Base-by-base conservation (phyloP, 2,888 invertebrate species). In the Leucophenga montana region DNA sequence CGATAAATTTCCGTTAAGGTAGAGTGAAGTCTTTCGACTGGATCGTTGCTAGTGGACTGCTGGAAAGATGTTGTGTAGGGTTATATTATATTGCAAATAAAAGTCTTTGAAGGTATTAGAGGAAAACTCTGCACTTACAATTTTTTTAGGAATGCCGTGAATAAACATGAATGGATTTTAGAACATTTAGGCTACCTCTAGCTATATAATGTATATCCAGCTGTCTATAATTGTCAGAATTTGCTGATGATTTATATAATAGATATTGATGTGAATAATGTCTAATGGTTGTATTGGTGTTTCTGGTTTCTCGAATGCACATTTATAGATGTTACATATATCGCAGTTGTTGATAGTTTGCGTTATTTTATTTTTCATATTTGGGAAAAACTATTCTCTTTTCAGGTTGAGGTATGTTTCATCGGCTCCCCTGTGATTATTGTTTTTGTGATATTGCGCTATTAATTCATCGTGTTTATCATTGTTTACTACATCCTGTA, bases 171-270 rank as follows among this genome's bases (percentile, higher is more conserved):
- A 73, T 9, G 6, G 62, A 66, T 67, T 56, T 62, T 4, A 73
- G 16, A 0, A 71, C 20, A 22, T 20, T 50, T 6, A 69, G 46
- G 27, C 71, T 71, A 33, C 20, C 67, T 67, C 73, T 57, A 13
- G 69, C 56, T n/a, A 31, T 50, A 0, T 66, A 71, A 3, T 3
- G 67, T 66, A 20, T 73, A 74, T 0, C 50, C 68, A 71, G 56
- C 70, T 71, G 31, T 68, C 71, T 31, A 71, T 64, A 20, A 74
- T 71, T 44, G 68, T 70, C 27, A 72, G 56, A 39, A 70, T 66
- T 1, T 62, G 31, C 48, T 62, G 64, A 0, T 56, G 13, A 53
- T 72, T 66, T 3, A 67, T 69, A 1, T 46, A 27, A 20, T 69
- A 74, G 0, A 70, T 53, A 33, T 73, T 72, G 16, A 71, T 56